Conservation (phyloP, 1,140 invertebrate species). For the Anagrus nilaparvatae region DNA sequence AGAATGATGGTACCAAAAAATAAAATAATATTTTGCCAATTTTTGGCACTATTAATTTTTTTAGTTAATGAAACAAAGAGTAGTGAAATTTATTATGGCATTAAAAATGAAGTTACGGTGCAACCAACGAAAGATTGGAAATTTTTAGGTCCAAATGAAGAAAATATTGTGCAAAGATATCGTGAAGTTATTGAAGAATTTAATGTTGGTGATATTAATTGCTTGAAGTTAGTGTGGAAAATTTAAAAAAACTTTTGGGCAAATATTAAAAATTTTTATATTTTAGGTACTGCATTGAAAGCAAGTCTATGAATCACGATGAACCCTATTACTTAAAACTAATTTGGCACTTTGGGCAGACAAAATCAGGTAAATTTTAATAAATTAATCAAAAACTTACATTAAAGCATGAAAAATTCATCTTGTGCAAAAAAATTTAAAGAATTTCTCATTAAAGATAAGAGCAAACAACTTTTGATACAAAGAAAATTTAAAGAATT, state of each 20-base stretch:
- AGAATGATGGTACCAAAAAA: too few relatives aligned
- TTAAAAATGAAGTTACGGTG: neutral
- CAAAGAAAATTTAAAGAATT: too few relatives aligned
- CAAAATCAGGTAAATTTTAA: conserved; percentile 4
- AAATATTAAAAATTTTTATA: neutral
- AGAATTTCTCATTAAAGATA: too few relatives aligned
- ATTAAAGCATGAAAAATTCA: too few relatives aligned
- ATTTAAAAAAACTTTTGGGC: neutral
- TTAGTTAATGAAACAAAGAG: too few relatives aligned
- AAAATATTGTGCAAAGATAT: neutral
- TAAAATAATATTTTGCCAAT: too few relatives aligned
- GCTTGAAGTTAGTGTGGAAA: conserved; percentile 16
- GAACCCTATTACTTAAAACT: conserved; percentile 15
- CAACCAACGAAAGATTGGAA: conserved; percentile 4
- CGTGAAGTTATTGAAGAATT: conserved; percentile 11
- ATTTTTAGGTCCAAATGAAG: conserved; percentile 4
- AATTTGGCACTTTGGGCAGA: conserved; percentile 18
- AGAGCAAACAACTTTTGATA: too few relatives aligned
- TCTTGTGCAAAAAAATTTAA: too few relatives aligned
- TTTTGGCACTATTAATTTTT: too few relatives aligned
- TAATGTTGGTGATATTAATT: conserved; percentile 15
- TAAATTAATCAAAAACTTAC: neutral
- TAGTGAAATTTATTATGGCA: too few relatives aligned
- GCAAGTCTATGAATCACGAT: neutral
- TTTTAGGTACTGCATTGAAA: conserved; percentile 9